Conservation (phyloP, 2,113 vertebrate species). For the Notiomystis cincta region DNA sequence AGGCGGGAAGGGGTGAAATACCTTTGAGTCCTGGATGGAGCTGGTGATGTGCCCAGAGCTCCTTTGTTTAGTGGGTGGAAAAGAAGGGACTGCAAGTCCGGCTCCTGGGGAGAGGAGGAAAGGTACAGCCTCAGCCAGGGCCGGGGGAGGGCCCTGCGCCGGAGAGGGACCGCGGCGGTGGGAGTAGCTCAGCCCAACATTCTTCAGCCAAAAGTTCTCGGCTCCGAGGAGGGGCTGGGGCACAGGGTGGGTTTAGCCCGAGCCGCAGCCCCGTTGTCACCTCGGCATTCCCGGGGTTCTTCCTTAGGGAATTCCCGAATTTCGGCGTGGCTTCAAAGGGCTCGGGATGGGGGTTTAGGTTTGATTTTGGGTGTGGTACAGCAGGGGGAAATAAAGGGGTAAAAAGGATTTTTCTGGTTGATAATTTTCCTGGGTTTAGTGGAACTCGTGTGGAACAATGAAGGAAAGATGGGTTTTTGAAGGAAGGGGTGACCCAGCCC, state of each 20-base stretch:
- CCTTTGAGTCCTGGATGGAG: slow-evolving; percentile 47
- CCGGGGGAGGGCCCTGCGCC: slow-evolving; percentile 75
- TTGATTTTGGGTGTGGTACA: accelerated
- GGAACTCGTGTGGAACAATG: background rate
- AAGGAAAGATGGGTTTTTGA: background rate
- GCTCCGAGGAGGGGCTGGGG: slow-evolving; percentile 5
- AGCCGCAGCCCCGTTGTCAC: background rate
- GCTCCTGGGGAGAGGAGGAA: slow-evolving; percentile 75
- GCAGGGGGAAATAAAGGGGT: too few relatives aligned
- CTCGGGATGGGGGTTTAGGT: accelerated
- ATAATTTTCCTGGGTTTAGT: background rate
- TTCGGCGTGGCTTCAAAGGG: background rate
- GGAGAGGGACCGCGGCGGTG: slow-evolving; percentile 60
- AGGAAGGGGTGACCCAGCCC: background rate
- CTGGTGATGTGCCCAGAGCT: slow-evolving; percentile 71
- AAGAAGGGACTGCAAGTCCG: slow-evolving; percentile 75
- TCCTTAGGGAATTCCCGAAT: background rate
- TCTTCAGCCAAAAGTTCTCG: slow-evolving; percentile 69
- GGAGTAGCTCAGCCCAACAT: slow-evolving; percentile 77
- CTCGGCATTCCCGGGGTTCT: background rate
- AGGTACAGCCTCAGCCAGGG: slow-evolving; percentile 78
- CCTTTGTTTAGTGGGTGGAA: slow-evolving; percentile 68
- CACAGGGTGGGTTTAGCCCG: background rate
- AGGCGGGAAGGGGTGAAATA: slow-evolving; percentile 32
- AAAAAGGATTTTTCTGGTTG: too few relatives aligned